phyloP scores from a whole-genome alignment of 2,888 invertebrate genomes.

The Epinotia nisella region DNA sequence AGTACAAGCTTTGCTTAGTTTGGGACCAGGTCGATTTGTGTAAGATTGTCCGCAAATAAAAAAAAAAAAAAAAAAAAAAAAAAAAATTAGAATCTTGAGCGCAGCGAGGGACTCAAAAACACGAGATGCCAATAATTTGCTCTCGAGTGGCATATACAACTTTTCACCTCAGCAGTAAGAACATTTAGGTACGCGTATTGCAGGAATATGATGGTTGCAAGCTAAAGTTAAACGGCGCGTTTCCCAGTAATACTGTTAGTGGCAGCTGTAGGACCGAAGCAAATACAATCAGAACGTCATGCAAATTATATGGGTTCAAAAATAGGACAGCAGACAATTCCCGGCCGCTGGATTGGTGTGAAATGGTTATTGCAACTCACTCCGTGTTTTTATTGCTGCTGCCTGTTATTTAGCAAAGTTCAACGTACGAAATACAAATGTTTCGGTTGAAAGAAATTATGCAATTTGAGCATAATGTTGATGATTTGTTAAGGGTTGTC shows the following conservation, averaged over 20 bases:
- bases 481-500: background rate
- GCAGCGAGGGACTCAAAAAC: no score
- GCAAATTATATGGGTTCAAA: constrained; percentile 36
- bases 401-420: constrained; percentile 29
- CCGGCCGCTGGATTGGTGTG: constrained; percentile 24
- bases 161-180: no score
- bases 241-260: background rate
- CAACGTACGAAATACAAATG: background rate
- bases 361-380: constrained; percentile 32
- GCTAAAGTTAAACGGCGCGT: background rate
- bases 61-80: no score
- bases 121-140: no score
- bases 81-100: no score
- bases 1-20: no score
- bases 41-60: no score
- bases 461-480: background rate
- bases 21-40: no score
- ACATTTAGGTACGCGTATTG: no score
- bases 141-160: no score
- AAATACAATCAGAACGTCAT: constrained; percentile 29
- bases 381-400: constrained; percentile 30
- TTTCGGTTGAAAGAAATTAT: background rate
- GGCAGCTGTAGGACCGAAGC: constrained; percentile 2
- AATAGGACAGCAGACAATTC: constrained; percentile 24
- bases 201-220: background rate